These are phyloP conservation scores for Hydrozoanthus tunicans DNA, from an alignment of 64 coral and sea anemone species.

Conservation along the genomic window DNA sequence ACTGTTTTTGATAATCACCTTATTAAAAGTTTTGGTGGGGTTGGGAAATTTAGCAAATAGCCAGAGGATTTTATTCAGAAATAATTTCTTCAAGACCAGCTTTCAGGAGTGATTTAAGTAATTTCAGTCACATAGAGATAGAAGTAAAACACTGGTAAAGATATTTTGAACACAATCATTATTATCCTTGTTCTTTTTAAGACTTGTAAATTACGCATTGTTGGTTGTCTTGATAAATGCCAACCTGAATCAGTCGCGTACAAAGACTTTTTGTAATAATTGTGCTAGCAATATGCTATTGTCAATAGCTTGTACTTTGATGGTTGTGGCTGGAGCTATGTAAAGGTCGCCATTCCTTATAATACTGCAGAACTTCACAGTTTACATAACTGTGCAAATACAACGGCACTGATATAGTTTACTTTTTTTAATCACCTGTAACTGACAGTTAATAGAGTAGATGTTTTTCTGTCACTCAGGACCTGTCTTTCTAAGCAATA, in stretches of 20 bases:
- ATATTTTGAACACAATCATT: neutral
- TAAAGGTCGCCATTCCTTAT: neutral
- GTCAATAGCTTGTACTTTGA: neutral
- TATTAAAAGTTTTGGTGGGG: slow-evolving; percentile 25
- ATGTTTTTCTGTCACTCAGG: neutral
- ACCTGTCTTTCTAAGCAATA: neutral
- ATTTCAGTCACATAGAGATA: slow-evolving; percentile 8
- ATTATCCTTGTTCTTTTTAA: neutral
- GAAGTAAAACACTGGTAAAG: neutral
- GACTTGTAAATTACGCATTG: neutral
- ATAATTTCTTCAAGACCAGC: neutral
- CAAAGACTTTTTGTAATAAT: neutral
- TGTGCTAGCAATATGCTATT: neutral
- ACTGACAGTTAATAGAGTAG: neutral
- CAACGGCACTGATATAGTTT: neutral
- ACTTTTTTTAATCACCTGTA: neutral
- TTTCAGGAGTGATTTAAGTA: slow-evolving; percentile 12
- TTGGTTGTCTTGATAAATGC: neutral
- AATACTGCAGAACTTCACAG: slow-evolving; percentile 1
- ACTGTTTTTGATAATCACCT: slow-evolving; percentile 21
- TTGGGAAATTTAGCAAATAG: neutral
- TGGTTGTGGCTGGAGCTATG: neutral
- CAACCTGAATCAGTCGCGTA: neutral
- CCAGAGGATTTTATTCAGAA: neutral
- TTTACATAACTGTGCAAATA: neutral